Percentiles rank a stretch among this genome's conserved stretches.
Evolutionary conservation across 1,140 invertebrate genomes (phyloP).

Genomic region (Drosophila baimaii): DNA sequence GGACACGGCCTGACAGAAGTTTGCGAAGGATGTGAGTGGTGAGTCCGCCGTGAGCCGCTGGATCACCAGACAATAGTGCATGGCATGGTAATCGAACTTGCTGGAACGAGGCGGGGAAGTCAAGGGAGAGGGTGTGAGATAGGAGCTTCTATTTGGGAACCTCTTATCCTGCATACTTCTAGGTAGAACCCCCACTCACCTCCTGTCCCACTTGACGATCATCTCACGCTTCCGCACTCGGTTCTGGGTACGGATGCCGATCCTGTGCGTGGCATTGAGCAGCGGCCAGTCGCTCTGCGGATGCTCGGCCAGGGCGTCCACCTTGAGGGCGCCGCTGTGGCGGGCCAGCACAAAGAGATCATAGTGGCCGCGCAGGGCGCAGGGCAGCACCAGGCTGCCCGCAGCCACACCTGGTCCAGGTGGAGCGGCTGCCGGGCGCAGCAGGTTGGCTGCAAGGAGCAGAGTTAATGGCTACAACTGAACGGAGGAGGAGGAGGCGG

Average conservation of each 20-base stretch:
- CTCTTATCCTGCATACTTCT: background rate
- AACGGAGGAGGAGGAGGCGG: background rate
- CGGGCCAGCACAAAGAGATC: constrained; percentile 77
- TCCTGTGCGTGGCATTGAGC: constrained; percentile 72
- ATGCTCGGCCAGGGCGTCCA: constrained; percentile 75
- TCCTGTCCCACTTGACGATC: constrained; percentile 82
- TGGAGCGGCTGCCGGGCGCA: constrained; percentile 57
- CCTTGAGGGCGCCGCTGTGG: constrained; percentile 67
- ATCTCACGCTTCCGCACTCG: constrained; percentile 79
- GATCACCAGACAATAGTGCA: constrained; percentile 81
- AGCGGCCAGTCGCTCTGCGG: constrained; percentile 73
- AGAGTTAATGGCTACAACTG: constrained; percentile 8
- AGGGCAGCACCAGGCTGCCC: constrained; percentile 74
- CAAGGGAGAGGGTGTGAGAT: no score
- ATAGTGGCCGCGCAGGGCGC: constrained; percentile 77
- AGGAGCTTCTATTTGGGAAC: no score
- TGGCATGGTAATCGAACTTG: constrained; percentile 79
- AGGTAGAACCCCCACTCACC: constrained; percentile 46
- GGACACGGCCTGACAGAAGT: constrained; percentile 74
- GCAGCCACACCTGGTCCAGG: constrained; percentile 40
- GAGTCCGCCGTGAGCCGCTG: constrained; percentile 21
- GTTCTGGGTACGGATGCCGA: constrained; percentile 79
- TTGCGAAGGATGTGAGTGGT: constrained; percentile 15
- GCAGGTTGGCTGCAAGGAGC: constrained; percentile 64
- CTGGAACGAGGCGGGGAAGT: no score